A percentile compares a stretch with the other conserved stretches of the same genome.
These are phyloP conservation scores for Cacatua alba DNA, from an alignment of 2,113 vertebrate species.

Conservation along the genomic window DNA sequence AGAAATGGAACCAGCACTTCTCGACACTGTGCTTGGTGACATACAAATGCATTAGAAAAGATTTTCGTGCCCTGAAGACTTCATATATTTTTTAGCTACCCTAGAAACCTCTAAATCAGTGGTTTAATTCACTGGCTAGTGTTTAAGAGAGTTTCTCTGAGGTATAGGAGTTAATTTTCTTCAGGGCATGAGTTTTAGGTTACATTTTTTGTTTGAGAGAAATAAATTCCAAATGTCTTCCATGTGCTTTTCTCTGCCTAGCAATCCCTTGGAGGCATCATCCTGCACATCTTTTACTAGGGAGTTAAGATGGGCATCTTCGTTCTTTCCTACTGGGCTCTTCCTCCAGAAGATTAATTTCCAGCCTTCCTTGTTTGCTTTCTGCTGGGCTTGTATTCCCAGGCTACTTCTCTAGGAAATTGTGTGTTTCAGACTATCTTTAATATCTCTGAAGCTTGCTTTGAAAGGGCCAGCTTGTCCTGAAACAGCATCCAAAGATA, in stretches of 20 bases:
- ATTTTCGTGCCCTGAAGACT: constrained; percentile 25
- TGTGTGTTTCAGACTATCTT: background rate
- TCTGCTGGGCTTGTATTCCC: constrained; percentile 5
- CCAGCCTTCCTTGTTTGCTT: constrained; percentile 18
- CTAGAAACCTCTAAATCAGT: background rate
- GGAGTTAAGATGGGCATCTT: constrained; percentile 37
- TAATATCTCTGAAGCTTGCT: constrained; percentile 25
- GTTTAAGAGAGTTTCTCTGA: constrained; percentile 26
- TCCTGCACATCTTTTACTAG: constrained; percentile 7
- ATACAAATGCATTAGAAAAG: constrained; percentile 15
- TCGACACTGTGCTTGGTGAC: background rate
- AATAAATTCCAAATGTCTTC: constrained; percentile 58
- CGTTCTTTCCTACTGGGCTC: constrained; percentile 40
- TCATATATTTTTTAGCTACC: constrained; percentile 1
- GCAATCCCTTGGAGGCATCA: constrained; percentile 32
- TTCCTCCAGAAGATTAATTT: constrained; percentile 48
- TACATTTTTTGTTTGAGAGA: constrained; percentile 47
- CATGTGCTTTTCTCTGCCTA: constrained; percentile 6
- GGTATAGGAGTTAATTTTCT: constrained; percentile 12
- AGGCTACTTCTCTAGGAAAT: constrained; percentile 20
- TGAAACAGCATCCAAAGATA: constrained; percentile 11
- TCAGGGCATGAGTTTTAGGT: constrained; percentile 39
- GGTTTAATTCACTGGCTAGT: constrained; percentile 19
- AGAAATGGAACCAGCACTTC: background rate
- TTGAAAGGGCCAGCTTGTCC: background rate